phyloP scores from a whole-genome alignment of 2,888 invertebrate species.

The Venustoraphidia nigricollis region DNA sequence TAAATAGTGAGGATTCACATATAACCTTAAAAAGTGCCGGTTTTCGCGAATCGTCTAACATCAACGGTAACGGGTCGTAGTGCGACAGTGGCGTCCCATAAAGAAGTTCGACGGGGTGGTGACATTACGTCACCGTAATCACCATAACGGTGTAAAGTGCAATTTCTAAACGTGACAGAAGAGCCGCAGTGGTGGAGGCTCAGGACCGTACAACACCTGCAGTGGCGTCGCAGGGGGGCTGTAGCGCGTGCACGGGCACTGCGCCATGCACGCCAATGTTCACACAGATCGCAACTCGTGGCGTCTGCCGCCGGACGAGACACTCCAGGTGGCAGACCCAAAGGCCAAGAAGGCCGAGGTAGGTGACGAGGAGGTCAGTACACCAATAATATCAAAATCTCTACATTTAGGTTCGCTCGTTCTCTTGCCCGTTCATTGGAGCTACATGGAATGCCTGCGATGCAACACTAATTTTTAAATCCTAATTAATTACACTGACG shows the following conservation, averaged over 20 bases:
- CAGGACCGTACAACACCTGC: conserved; percentile 14
- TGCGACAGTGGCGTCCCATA: conserved; percentile 21
- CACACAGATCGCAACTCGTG: conserved; percentile 79
- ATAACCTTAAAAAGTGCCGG: neutral
- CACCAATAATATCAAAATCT: conserved; percentile 10
- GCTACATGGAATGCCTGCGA: too few relatives aligned
- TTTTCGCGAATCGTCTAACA: neutral
- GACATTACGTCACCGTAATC: neutral
- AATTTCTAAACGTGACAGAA: conserved; percentile 20
- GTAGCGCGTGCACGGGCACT: conserved; percentile 38
- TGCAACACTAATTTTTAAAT: too few relatives aligned
- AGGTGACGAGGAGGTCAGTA: conserved; percentile 43
- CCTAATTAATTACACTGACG: too few relatives aligned
- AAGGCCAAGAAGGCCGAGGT: conserved; percentile 61
- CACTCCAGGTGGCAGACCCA: conserved; percentile 78
- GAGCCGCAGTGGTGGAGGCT: conserved; percentile 27
- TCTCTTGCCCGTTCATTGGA: too few relatives aligned
- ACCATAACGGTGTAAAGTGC: conserved; percentile 18
- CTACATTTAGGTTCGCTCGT: too few relatives aligned
- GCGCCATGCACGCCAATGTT: conserved; percentile 82
- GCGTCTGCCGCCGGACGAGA: conserved; percentile 86
- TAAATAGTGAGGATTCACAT: too few relatives aligned
- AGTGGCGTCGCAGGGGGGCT: conserved; percentile 15
- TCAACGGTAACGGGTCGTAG: neutral
- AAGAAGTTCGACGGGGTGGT: conserved; percentile 6